Base-by-base conservation (phyloP, 2,113 vertebrate genomes). In the Amblyornis subalaris region DNA sequence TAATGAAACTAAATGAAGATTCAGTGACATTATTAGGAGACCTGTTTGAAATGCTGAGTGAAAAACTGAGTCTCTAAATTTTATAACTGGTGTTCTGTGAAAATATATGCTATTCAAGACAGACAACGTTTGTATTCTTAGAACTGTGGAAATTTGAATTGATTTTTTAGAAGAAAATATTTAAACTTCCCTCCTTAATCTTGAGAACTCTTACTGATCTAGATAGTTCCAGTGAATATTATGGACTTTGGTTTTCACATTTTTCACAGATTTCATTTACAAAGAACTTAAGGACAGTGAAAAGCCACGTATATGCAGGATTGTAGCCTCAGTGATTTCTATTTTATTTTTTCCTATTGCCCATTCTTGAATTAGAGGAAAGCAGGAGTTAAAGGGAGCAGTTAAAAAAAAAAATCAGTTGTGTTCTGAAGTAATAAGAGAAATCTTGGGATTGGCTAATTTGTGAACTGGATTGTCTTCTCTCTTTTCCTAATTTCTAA, bases 11-110 rank as follows among this genome's bases (percentile, higher is more conserved):
- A 85, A 78, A 29, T 64, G 23, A 75, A 51, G 23, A 65, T 55
- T 69, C 29, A n/a, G 9, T 44, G 15, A 14, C 24, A 2, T 15
- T 28, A 64, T 22, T 9, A 26, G 35, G 44, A 81, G 15, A 62
- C 8, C 5, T 72, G 7, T 70, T 92, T 84, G 36, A 93, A 76
- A 55, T 61, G 24, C 13, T 51, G 19, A 4, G 6, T 35, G 12
- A 57, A 80, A 73, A n/a, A 47, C 4, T 28, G 6, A 75, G 29
- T 42, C 7, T 40, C 10, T 60, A 53, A 33, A 66, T 81, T 70
- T 89, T 40, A 0, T 25, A 36, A n/a, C 26, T 1, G 1, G 0
- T 73, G 36, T 38, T 38, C 36, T 38, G 0, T 73, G 45, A 17
- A 87, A 88, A 40, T 40, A 9, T 14, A 8, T 47, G 20, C 24